A percentile compares a stretch with the other conserved stretches of the same genome.
Evolutionary conservation across 2,797 vertebrate species (phyloP).

Genomic region (Protonibea diacanthus): DNA sequence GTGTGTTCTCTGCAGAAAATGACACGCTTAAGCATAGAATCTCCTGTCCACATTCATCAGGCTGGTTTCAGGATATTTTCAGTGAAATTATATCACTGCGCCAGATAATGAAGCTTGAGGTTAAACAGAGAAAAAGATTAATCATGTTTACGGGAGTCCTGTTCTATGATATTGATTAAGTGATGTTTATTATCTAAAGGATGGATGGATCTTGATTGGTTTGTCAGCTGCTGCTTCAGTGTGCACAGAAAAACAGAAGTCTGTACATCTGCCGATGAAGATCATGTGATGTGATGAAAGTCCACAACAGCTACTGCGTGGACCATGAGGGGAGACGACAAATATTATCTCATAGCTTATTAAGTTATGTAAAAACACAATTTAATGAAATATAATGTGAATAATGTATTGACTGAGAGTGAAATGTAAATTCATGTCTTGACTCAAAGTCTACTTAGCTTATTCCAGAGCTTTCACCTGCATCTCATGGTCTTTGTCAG

Average conservation of each 20-base stretch:
- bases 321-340: neutral
- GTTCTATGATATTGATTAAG: neutral
- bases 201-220: neutral
- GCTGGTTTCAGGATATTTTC: conserved; percentile 1
- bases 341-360: neutral
- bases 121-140: neutral
- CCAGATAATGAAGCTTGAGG: neutral
- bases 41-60: neutral
- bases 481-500: neutral
- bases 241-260: neutral
- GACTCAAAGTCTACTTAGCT: neutral
- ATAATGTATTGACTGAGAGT: no score
- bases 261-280: no score
- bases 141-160: neutral
- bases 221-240: neutral
- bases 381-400: no score
- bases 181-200: no score
- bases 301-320: no score
- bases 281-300: no score
- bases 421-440: no score
- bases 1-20: neutral
- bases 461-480: neutral
- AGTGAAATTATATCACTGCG: neutral
- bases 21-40: neutral
- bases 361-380: no score